Conservation (phyloP, 2,888 invertebrate species). For the Monochamus alternatus region DNA sequence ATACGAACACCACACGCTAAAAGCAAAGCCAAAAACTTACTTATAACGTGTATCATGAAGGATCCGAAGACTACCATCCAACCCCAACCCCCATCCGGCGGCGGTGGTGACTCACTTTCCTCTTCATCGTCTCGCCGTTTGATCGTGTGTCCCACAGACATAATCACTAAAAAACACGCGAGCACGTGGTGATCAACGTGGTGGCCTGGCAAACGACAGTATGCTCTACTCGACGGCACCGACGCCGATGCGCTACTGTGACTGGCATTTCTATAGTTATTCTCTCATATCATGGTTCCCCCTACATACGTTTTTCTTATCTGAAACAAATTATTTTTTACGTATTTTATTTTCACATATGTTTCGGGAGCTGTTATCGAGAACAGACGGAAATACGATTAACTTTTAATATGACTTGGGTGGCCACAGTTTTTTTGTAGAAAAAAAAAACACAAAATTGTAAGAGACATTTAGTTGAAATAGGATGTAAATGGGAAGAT, state of each 20-base stretch:
- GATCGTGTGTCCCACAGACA: constrained; percentile 54
- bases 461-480: no score
- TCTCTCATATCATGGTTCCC: constrained; percentile 38
- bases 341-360: not conserved
- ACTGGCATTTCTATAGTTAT: constrained; percentile 35
- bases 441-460: no score
- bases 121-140: constrained; percentile 62
- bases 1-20: not conserved
- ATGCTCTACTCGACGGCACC: constrained; percentile 29
- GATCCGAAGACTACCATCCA: constrained; percentile 96
- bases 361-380: not conserved
- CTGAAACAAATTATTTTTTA: constrained; percentile 48
- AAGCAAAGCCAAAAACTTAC: constrained; percentile 77
- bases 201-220: constrained; percentile 23
- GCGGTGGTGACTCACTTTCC: constrained; percentile 71
- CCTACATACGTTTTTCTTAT: constrained; percentile 49
- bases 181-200: constrained; percentile 36
- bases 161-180: constrained; percentile 43
- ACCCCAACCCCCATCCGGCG: constrained; percentile 96
- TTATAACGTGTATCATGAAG: constrained; percentile 96
- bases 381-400: no score
- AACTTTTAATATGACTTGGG: no score
- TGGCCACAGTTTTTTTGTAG: no score
- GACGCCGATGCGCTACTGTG: constrained; percentile 34
- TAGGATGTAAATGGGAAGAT: no score